Evolutionary conservation across 2,797 vertebrate genomes (phyloP), one percentile per base, ranked within the genome.

Genomic region (Halcyon leucocephala): DNA sequence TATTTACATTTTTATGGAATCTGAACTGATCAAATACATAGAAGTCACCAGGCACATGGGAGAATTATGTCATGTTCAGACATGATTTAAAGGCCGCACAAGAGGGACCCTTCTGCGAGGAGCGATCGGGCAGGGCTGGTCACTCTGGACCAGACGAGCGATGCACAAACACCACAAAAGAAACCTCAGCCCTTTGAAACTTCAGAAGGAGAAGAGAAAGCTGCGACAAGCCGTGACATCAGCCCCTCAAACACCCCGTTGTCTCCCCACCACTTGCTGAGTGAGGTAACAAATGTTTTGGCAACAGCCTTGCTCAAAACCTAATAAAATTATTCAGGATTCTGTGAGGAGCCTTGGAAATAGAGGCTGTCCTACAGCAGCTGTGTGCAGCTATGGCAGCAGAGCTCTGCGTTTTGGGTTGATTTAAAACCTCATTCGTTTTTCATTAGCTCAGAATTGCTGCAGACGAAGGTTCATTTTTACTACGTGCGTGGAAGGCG

Each of bases 1-100:
- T 98, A 98, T 98, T 98, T 98, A 98, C 98, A 98, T 98, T 98
- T 98, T 98, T 98, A 98, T 98, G 98, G 97, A 97, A 98, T 97
- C 97, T 95, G 97, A 97, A 96, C 97, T 96, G 97, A 98, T 97
- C 97, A 97, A 98, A 97, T 86, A 95, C 95, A 93, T 42, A 90
- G 97, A 97, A 96, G 92, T 94, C 96, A 96, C 94, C 82, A 96
- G 97, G 96, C 96, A 96, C 97, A 96, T 73, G 96, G 92, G 95
- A 97, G 96, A 98, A 96, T 97, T 97, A 98, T 97, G 97, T 94
- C 33, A 67, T 94, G 95, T 96, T 97, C 96, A 96, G 95, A 95
- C 90, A 62, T 96, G 97, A 98, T 98, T 98, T 97, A 98, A 86
- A 91, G 95, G 97, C 96, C 18, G 16, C 9, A 67, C 93, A 87